Percentiles rank a stretch among this genome's conserved stretches.
Evolutionary conservation across 1,140 invertebrate genomes (phyloP).

Genomic region (Bombus waltoni): DNA sequence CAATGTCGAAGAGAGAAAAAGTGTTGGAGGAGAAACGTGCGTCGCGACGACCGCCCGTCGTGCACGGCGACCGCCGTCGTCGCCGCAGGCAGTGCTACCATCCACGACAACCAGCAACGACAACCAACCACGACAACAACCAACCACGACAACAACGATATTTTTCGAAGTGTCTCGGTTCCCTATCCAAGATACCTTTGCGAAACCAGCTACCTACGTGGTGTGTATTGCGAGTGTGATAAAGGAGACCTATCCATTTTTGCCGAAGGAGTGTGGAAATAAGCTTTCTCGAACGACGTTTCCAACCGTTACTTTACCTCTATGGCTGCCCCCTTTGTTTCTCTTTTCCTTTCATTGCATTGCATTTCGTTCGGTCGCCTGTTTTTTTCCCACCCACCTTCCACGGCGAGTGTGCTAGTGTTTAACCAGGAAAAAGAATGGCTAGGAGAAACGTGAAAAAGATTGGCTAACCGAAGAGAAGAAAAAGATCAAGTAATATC

Average conservation of each 20-base stretch:
- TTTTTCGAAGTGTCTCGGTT: constrained; percentile 63
- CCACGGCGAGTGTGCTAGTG: neutral
- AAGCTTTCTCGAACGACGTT: constrained; percentile 69
- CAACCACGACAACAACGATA: constrained; percentile 61
- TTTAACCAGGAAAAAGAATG: neutral
- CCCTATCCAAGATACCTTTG: constrained; percentile 65
- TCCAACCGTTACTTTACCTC: constrained; percentile 45
- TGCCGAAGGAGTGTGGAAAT: constrained; percentile 73
- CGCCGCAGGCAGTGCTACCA: constrained; percentile 47
- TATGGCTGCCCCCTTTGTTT: constrained; percentile 36
- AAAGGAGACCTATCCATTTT: constrained; percentile 73
- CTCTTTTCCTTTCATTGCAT: constrained; percentile 34
- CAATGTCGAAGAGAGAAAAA: constrained; percentile 38
- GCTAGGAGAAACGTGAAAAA: neutral
- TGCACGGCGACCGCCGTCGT: constrained; percentile 48
- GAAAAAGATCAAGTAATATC: neutral
- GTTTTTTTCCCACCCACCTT: neutral
- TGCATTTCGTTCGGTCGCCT: neutral
- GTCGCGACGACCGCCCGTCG: constrained; percentile 66
- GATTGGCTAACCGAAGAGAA: neutral
- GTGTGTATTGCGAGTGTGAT: constrained; percentile 72
- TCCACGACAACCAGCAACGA: constrained; percentile 9
- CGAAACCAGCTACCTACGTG: constrained; percentile 57
- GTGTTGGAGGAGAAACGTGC: constrained; percentile 39
- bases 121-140: constrained; percentile 44